phyloP scores from a whole-genome alignment of 2,797 vertebrate species.

The Nyctibius grandis region DNA sequence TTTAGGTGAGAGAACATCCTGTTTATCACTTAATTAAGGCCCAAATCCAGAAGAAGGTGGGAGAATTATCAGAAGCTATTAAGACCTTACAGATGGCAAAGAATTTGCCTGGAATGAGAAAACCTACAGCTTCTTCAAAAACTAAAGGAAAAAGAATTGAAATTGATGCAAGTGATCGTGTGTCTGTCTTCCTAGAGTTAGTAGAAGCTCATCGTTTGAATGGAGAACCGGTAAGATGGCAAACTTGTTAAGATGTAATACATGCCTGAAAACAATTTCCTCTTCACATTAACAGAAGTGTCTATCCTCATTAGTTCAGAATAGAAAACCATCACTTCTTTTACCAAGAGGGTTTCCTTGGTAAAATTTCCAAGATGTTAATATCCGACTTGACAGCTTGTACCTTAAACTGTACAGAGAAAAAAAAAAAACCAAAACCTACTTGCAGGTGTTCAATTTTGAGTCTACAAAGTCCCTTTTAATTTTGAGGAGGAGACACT shows the following conservation, averaged over 20 bases:
- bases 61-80: constrained; percentile 88
- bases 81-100: constrained; percentile 94
- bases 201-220: constrained; percentile 91
- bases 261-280: neutral
- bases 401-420: neutral
- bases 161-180: constrained; percentile 82
- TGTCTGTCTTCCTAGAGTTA: constrained; percentile 91
- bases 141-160: constrained; percentile 80
- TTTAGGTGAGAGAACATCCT: constrained; percentile 89
- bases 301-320: neutral
- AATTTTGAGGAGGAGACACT: neutral
- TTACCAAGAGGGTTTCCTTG: neutral
- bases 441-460: neutral
- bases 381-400: neutral
- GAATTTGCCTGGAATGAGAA: constrained; percentile 89
- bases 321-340: neutral
- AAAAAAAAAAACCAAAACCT: too few species aligned
- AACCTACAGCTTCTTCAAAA: constrained; percentile 76
- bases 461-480: neutral
- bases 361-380: neutral
- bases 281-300: neutral
- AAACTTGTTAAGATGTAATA: neutral
- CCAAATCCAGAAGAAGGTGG: constrained; percentile 88
- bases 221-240: constrained; percentile 84
- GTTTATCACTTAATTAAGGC: constrained; percentile 96